Evolutionary conservation across 2,113 vertebrate genomes (phyloP).

Genomic region (Mus pahari): DNA sequence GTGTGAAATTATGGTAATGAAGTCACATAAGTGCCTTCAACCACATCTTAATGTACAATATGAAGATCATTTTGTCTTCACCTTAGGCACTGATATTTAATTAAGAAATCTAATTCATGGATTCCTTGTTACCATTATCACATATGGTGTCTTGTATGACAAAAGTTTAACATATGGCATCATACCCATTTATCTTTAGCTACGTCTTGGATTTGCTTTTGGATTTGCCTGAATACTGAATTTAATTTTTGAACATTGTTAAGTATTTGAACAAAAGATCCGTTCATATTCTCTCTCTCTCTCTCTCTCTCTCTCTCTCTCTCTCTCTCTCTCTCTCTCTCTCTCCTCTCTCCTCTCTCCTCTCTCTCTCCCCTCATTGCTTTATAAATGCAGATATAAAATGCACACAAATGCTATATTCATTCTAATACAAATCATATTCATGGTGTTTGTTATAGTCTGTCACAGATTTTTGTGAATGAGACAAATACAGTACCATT

Average conservation of each 20-base stretch:
- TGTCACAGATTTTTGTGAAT: not conserved
- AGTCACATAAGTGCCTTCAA: not conserved
- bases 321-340: too few relatives aligned
- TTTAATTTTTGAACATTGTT: not conserved
- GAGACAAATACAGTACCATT: not conserved
- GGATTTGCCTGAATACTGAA: not conserved
- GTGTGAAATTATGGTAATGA: not conserved
- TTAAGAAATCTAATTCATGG: not conserved
- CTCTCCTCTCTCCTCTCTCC: too few relatives aligned
- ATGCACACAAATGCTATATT: not conserved
- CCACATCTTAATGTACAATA: not conserved
- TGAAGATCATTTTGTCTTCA: not conserved
- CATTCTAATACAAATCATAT: not conserved
- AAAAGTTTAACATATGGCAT: not conserved
- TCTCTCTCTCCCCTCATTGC: too few relatives aligned
- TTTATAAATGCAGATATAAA: not conserved
- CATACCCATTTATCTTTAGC: not conserved
- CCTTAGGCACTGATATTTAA: not conserved
- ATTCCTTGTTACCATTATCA: not conserved
- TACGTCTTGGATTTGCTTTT: not conserved
- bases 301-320: not conserved
- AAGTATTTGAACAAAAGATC: not conserved
- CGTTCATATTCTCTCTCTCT: not conserved
- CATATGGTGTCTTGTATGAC: not conserved
- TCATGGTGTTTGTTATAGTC: too few relatives aligned